Percentiles rank a stretch among this genome's conserved stretches.
phyloP scores from a whole-genome alignment of 2,888 invertebrate species.

The Ophion slaviceki region DNA sequence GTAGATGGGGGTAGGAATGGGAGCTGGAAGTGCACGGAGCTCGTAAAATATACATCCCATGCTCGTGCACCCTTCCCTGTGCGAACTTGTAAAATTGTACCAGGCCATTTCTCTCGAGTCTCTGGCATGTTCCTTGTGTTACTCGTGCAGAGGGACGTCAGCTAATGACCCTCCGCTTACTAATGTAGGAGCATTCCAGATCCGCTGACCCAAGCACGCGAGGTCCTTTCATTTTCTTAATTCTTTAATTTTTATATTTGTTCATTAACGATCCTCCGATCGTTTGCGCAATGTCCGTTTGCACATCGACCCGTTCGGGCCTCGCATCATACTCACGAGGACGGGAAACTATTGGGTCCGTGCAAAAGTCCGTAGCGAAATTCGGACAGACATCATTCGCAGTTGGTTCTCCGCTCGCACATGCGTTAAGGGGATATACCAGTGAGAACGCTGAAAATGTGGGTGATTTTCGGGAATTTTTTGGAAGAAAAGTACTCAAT shows the following conservation, averaged over 20 bases:
- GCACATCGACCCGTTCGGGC: no score
- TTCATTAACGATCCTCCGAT: no score
- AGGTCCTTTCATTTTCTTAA: neutral
- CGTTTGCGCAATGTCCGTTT: no score
- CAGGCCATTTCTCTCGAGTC: constrained; percentile 22
- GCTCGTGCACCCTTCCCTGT: constrained; percentile 38
- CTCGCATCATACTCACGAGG: no score
- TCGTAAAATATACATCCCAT: constrained; percentile 53
- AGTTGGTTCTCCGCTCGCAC: no score
- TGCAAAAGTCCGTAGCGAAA: no score
- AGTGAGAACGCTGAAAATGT: no score
- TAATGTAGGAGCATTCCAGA: neutral
- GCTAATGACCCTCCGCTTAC: constrained; percentile 24
- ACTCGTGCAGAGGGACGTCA: constrained; percentile 34
- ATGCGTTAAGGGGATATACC: no score
- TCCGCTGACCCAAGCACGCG: neutral
- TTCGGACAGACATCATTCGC: no score
- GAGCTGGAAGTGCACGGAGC: constrained; percentile 35
- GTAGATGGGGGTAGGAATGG: constrained; percentile 4
- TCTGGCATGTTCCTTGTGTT: neutral
- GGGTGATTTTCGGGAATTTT: no score
- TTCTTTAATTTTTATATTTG: neutral
- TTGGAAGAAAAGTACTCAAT: no score
- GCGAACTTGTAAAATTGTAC: constrained; percentile 54
- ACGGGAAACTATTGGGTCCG: no score